These are phyloP conservation scores for Philaethria dido DNA, from an alignment of 2,888 invertebrate genomes.

Conservation along the genomic window DNA sequence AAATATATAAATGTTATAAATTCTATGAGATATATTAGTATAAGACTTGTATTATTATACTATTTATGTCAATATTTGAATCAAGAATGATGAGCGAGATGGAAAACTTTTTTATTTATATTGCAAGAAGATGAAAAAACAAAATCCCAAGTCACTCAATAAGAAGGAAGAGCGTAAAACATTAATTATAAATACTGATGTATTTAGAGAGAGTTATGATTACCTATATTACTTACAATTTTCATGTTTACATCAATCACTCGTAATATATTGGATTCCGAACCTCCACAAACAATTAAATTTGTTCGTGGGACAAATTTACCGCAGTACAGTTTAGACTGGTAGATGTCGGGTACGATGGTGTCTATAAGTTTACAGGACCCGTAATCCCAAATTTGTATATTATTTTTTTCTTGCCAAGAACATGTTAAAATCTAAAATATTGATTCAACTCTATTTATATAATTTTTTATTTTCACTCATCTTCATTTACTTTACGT, in stretches of 20 bases:
- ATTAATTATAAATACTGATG: no score
- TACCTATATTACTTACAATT: conserved; percentile 73
- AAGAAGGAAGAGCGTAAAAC: no score
- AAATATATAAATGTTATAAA: conserved; percentile 34
- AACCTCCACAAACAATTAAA: conserved; percentile 85
- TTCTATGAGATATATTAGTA: no score
- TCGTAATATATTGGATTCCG: conserved; percentile 83
- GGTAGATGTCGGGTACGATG: conserved; percentile 80
- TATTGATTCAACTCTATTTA: not conserved
- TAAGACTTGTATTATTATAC: no score
- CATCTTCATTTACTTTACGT: no score
- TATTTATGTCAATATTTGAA: no score
- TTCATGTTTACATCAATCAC: conserved; percentile 85
- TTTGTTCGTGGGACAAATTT: conserved; percentile 82
- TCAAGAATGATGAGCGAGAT: no score
- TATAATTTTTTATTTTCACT: no score
- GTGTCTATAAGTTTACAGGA: conserved; percentile 85
- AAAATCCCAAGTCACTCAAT: no score
- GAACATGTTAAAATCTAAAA: conserved; percentile 85
- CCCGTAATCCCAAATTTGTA: conserved; percentile 87
- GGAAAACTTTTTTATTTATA: no score
- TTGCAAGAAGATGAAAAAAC: no score
- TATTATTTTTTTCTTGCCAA: conserved; percentile 84
- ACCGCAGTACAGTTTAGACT: conserved; percentile 85
- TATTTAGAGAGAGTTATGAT: no score